phyloP scores from a whole-genome alignment of 2,888 invertebrate genomes.

The Cataglyphis livida region DNA sequence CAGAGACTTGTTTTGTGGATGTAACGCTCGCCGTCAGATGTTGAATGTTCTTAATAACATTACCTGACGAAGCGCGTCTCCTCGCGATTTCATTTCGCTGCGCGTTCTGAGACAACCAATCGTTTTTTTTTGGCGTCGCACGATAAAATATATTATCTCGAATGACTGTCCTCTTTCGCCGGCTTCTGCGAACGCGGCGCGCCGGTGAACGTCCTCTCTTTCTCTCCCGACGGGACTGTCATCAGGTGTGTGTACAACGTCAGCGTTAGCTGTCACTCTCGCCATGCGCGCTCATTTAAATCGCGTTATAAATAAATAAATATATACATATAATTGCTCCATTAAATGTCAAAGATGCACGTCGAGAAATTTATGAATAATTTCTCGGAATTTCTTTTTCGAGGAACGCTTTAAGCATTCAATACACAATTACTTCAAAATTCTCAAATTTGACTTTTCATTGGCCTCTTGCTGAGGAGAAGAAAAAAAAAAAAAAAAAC shows the following conservation, averaged over 20 bases:
- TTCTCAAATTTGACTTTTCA: neutral
- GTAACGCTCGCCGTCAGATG: conserved; percentile 41
- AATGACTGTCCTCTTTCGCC: conserved; percentile 69
- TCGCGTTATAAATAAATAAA: conserved; percentile 13
- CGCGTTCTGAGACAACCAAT: conserved; percentile 24
- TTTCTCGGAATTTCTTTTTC: neutral
- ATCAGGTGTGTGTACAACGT: conserved; percentile 62
- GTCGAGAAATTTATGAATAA: neutral
- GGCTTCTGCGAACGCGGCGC: conserved; percentile 59
- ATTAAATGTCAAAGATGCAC: neutral
- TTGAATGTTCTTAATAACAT: conserved; percentile 53
- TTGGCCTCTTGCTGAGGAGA: neutral
- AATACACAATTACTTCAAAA: neutral
- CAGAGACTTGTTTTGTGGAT: neutral
- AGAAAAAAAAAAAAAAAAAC: neutral
- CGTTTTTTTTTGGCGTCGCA: conserved; percentile 37
- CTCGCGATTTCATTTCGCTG: conserved; percentile 69
- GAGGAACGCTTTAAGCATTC: neutral
- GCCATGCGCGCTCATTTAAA: conserved; percentile 49
- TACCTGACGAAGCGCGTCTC: conserved; percentile 25
- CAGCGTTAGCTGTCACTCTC: conserved; percentile 62
- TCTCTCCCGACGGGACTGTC: conserved; percentile 33
- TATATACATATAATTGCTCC: neutral
- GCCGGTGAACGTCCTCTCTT: conserved; percentile 63
- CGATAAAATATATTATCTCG: conserved; percentile 73